Conservation (phyloP, 2,888 invertebrate species). For the Lysandra bellargus region DNA sequence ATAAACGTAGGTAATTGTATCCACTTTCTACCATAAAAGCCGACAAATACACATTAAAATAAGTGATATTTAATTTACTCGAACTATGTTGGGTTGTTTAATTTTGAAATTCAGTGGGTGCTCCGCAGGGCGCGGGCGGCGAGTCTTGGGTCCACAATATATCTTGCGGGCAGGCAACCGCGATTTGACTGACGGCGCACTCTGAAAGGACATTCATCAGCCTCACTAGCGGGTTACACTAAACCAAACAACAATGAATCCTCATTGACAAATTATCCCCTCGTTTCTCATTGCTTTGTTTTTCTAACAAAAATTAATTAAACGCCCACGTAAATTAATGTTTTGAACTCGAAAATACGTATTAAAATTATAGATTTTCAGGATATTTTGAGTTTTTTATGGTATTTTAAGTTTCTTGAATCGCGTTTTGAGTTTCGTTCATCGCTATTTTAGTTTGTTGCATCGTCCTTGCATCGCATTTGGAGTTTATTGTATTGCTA, state of each 20-base stretch:
- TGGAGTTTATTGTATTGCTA: no score
- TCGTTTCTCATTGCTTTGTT: conserved; percentile 65
- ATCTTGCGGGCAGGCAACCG: conserved; percentile 79
- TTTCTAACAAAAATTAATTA: conserved; percentile 57
- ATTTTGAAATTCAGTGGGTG: conserved; percentile 69
- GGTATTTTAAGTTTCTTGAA: no score
- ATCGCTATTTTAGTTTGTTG: no score
- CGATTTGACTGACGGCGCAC: conserved; percentile 79
- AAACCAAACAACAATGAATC: conserved; percentile 80
- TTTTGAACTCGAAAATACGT: neutral
- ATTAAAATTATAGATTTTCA: neutral
- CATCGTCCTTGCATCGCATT: no score
- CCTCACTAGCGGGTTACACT: conserved; percentile 77
- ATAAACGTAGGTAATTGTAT: no score
- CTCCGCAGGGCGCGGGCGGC: conserved; percentile 59
- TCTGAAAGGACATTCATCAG: conserved; percentile 80
- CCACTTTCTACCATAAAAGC: no score
- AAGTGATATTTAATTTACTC: neutral
- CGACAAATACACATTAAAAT: neutral
- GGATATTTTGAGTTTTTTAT: no score
- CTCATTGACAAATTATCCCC: conserved; percentile 78
- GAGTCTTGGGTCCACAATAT: conserved; percentile 75
- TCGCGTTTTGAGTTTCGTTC: no score
- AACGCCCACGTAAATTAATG: neutral
- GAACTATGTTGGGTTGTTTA: conserved; percentile 49